Conservation (phyloP, 1,140 invertebrate genomes). For the Brachionus paranguensis region DNA sequence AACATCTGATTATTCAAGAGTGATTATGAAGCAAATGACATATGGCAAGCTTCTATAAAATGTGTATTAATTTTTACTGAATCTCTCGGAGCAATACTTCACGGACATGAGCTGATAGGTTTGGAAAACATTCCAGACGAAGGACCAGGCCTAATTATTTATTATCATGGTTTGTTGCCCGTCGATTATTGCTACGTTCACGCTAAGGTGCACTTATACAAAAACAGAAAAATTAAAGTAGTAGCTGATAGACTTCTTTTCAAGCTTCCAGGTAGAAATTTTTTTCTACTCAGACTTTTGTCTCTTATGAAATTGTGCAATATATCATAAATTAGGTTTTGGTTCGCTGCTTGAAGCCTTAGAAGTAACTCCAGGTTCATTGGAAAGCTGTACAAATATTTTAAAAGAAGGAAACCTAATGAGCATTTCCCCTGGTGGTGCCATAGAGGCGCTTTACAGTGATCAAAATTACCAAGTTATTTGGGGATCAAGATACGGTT, state of each 20-base stretch:
- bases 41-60: constrained; percentile 36
- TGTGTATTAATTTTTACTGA: constrained; percentile 14
- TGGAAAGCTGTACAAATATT: constrained; percentile 76
- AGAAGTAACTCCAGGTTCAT: constrained; percentile 85
- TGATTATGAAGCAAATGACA: background rate
- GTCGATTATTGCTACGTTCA: constrained; percentile 94
- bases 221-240: constrained; percentile 74
- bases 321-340: constrained; percentile 53
- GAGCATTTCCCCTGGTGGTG: constrained; percentile 89
- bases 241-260: constrained; percentile 93
- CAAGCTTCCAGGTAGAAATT: constrained; percentile 77
- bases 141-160: constrained; percentile 80
- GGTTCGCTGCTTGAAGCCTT: constrained; percentile 73
- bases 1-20: background rate
- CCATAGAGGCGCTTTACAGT: constrained; percentile 91
- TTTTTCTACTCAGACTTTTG: too few relatives aligned
- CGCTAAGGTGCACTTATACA: constrained; percentile 72
- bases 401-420: constrained; percentile 81
- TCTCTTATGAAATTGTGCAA: too few relatives aligned
- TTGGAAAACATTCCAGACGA: constrained; percentile 84
- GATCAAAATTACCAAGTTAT: constrained; percentile 76
- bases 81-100: background rate
- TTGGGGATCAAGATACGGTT: constrained; percentile 88
- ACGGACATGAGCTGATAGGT: constrained; percentile 82
- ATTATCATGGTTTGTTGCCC: constrained; percentile 94